Evolutionary conservation across 2,888 invertebrate genomes (phyloP), one percentile per base, ranked within the genome.

Genomic region (Pseudococcus longispinus): DNA sequence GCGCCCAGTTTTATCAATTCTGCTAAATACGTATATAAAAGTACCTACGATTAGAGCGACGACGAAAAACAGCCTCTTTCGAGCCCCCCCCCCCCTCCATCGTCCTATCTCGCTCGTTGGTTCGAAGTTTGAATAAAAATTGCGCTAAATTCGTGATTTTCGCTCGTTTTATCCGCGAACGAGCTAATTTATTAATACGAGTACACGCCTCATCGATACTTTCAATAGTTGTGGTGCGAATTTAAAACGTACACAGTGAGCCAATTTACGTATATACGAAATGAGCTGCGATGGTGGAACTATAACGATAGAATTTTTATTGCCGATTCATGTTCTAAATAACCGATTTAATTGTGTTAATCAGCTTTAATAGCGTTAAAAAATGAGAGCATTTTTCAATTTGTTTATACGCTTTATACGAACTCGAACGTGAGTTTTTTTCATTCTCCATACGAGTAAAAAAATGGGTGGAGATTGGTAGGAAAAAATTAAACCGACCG

Each of bases 1-100:
- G 84, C 84, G 84, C 84, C 84, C 84, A 20, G 51, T 37, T 51
- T 84, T 84, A 84, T 84, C 84, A 60, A 84, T 80, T 80, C 37
- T 2, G 42, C 77, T 20, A 80, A 42, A 80, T 37, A 37, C 42
- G 42, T 9, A 2, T 42, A 15, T 37, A 77, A n/a, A 37, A 37
- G 37, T 37, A 37, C 37, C 1, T 23, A 23, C 60, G 60, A 51
- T 51, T 51, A 51, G 8, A 51, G n/a, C n/a, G 2, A 60, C 42
- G 42, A 32, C 20, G 42, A 80, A 80, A 80, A 80, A 80, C 42
- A 42, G 18, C 26, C 32, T 18, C 32, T 65, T 26, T 23, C 70
- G 29, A 32, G 44, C 44, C 44, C 5, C 32, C 5, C 37, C 8
- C 37, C 0, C 8, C 37, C 32, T 32, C 32, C 5, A 5, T 5